These are phyloP conservation scores for Dicaeum eximium DNA, from an alignment of 2,113 vertebrate species.

Conservation along the genomic window DNA sequence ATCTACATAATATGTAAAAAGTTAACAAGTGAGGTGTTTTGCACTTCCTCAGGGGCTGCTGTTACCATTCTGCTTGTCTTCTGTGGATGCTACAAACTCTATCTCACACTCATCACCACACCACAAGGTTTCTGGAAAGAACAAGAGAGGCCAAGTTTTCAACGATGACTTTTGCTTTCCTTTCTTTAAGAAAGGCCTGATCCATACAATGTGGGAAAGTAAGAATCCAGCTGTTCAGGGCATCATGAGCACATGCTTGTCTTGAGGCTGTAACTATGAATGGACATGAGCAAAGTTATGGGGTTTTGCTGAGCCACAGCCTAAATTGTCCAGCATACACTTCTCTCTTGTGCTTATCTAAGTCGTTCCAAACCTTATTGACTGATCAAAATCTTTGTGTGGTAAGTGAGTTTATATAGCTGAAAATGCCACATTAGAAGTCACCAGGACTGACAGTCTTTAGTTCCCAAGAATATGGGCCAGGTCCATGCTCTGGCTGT, in stretches of 20 bases:
- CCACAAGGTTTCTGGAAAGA: neutral
- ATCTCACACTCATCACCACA: neutral
- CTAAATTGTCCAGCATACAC: neutral
- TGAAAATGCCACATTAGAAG: neutral
- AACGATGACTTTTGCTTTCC: neutral
- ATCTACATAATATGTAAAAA: neutral
- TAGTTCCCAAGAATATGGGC: neutral
- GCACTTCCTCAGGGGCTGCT: neutral
- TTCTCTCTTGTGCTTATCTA: neutral
- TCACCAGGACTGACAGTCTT: neutral
- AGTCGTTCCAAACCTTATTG: neutral
- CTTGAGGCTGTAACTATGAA: neutral
- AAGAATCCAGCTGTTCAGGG: neutral
- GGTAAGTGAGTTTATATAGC: neutral
- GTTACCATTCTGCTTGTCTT: neutral
- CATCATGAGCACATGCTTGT: neutral
- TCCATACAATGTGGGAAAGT: rapidly evolving
- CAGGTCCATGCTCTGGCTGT: neutral
- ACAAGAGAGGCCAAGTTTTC: neutral
- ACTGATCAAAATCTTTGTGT: neutral
- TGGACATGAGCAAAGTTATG: neutral
- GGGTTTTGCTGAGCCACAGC: neutral
- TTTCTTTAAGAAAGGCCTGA: neutral
- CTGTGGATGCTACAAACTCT: neutral
- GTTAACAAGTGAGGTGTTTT: neutral